These are phyloP conservation scores for Agapornis roseicollis DNA, from an alignment of 2,113 vertebrate genomes.

Conservation along the genomic window DNA sequence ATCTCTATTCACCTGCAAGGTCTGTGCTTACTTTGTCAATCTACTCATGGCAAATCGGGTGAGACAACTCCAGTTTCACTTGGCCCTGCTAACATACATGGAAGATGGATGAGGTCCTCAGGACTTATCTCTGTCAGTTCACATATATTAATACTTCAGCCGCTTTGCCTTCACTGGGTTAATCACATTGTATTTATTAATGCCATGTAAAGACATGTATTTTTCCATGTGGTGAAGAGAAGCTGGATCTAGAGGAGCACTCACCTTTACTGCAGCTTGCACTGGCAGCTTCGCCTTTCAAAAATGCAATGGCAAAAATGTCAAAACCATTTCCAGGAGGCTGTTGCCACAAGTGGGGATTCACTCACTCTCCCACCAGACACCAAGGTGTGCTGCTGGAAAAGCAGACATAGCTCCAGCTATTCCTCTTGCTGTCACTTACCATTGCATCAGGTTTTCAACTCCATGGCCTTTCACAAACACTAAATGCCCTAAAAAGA, in stretches of 20 bases:
- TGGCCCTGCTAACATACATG: background rate
- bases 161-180: slow-evolving; percentile 24
- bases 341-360: background rate
- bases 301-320: background rate
- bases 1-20: background rate
- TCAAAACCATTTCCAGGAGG: accelerated
- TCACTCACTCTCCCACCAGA: background rate
- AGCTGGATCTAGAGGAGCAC: background rate
- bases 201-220: background rate
- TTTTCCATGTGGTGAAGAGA: background rate
- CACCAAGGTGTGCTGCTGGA: background rate
- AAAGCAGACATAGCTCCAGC: background rate
- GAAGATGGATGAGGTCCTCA: slow-evolving; percentile 26
- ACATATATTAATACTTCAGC: background rate
- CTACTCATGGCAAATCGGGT: background rate
- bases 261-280: background rate
- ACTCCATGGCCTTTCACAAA: background rate
- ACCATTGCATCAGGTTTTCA: background rate
- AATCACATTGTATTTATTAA: slow-evolving; percentile 26
- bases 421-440: background rate
- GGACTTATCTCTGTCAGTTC: slow-evolving; percentile 19
- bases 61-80: background rate
- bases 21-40: background rate
- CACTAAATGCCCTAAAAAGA: background rate
- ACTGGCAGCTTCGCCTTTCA: background rate